Conservation (phyloP, 2,113 vertebrate species). For the Channa argus region DNA sequence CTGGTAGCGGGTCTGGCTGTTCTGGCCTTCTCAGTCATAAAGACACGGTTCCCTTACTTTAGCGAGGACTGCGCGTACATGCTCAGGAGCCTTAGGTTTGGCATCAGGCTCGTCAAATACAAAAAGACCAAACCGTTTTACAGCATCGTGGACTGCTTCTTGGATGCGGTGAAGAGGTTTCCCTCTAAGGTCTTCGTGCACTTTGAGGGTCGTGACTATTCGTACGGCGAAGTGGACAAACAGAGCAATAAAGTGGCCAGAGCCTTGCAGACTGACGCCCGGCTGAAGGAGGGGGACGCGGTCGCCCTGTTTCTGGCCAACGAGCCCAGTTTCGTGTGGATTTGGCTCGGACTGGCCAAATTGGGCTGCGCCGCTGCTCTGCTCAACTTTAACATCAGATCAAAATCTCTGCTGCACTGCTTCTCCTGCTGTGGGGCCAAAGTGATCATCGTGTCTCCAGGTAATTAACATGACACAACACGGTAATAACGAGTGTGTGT, state of each 20-base stretch:
- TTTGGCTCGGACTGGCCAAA: conserved; percentile 85
- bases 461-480: conserved; percentile 52
- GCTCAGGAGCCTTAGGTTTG: conserved; percentile 30
- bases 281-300: conserved; percentile 79
- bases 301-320: conserved; percentile 85
- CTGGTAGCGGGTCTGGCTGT: conserved; percentile 62
- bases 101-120: conserved; percentile 46
- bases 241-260: conserved; percentile 81
- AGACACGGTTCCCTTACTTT: conserved; percentile 71
- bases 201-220: conserved; percentile 76
- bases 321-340: conserved; percentile 82
- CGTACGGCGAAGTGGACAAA: conserved; percentile 80
- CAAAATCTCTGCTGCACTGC: conserved; percentile 84
- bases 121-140: conserved; percentile 71
- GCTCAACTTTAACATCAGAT: conserved; percentile 86
- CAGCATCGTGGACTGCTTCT: conserved; percentile 83
- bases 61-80: conserved; percentile 70
- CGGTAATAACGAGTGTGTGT: too few species aligned
- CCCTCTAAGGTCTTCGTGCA: conserved; percentile 80
- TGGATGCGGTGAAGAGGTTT: conserved; percentile 68
- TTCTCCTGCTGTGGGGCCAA: conserved; percentile 84
- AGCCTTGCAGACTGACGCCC: conserved; percentile 70
- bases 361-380: conserved; percentile 84
- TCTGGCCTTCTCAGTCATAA: conserved; percentile 60
- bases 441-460: conserved; percentile 80